These are phyloP conservation scores for Muraenolepis orangiensis DNA, from an alignment of 2,797 vertebrate genomes.

Conservation along the genomic window DNA sequence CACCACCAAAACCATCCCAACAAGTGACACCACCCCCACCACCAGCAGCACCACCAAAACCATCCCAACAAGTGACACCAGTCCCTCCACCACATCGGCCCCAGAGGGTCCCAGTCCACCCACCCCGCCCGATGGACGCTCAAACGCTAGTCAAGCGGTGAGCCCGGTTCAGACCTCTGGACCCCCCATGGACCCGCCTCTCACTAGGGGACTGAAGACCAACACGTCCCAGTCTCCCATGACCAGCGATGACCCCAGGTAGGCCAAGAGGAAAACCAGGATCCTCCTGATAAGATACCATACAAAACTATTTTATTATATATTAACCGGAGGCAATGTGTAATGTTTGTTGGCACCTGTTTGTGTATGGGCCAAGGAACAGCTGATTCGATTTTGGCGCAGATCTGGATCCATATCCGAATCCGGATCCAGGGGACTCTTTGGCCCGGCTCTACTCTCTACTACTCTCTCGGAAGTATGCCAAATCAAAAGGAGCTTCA, in stretches of 20 bases:
- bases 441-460: too few relatives aligned
- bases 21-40: neutral
- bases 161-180: slow-evolving; percentile 27
- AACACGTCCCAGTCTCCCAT: slow-evolving; percentile 75
- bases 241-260: slow-evolving; percentile 71
- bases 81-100: neutral
- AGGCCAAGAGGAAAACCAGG: slow-evolving; percentile 14
- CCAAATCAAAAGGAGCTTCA: too few relatives aligned
- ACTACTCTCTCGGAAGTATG: too few relatives aligned
- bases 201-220: slow-evolving; percentile 58
- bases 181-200: slow-evolving; percentile 49
- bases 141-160: slow-evolving; percentile 45
- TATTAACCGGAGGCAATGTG: neutral
- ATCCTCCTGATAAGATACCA: neutral
- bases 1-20: neutral
- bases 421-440: too few relatives aligned
- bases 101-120: neutral
- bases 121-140: slow-evolving; percentile 23
- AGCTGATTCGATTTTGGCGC: too few relatives aligned
- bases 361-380: too few relatives aligned
- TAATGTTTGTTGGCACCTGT: too few relatives aligned
- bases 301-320: neutral
- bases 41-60: neutral
- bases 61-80: neutral
- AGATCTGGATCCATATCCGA: too few relatives aligned